A percentile compares a stretch with the other conserved stretches of the same genome.
Conservation (phyloP, 2,113 vertebrate genomes). For the Chloebia gouldiae region DNA sequence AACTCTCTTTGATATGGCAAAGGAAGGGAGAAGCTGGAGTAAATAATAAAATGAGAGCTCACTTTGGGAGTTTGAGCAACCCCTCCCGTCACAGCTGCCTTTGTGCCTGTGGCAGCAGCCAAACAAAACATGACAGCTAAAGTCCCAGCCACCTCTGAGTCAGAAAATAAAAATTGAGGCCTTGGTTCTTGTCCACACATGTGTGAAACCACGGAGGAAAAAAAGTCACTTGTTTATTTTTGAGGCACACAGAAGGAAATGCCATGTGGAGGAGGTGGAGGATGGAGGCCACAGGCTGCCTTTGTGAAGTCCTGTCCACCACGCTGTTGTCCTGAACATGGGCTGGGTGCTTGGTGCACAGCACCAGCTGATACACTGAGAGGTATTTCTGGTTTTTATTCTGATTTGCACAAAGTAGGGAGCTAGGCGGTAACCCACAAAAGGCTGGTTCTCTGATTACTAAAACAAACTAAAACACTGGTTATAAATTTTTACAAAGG, state of each 20-base stretch:
- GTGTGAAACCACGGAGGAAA: not conserved
- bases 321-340: not conserved
- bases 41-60: not conserved
- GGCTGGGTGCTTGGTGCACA: not conserved
- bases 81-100: not conserved
- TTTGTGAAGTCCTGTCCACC: not conserved
- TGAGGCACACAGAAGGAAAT: not conserved
- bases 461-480: not conserved
- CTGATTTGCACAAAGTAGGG: not conserved
- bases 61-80: not conserved
- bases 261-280: not conserved
- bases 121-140: not conserved
- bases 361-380: not conserved
- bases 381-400: not conserved
- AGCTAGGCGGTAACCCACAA: not conserved
- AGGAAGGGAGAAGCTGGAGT: not conserved
- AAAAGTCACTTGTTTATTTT: not conserved
- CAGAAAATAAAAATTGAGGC: not conserved
- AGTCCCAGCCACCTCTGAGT: not conserved
- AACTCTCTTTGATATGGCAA: not conserved
- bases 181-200: rapidly evolving
- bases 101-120: not conserved
- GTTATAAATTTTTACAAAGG: not conserved
- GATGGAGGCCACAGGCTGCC: not conserved
- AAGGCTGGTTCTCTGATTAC: not conserved